These are phyloP conservation scores for Lypha dubia DNA, from an alignment of 2,888 invertebrate genomes.

Conservation along the genomic window DNA sequence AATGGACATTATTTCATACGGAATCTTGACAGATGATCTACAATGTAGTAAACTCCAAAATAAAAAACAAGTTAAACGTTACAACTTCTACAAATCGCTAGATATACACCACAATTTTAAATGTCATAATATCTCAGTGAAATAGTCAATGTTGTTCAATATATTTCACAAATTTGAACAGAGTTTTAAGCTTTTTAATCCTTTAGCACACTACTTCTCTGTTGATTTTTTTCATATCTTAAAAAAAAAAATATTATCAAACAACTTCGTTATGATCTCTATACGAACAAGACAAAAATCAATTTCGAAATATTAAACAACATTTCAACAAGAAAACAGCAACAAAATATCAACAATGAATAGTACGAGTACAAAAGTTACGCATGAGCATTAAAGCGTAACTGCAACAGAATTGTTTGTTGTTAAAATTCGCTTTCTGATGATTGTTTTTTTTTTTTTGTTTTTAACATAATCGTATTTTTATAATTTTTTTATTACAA, in stretches of 20 bases:
- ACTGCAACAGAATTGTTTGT: conserved; percentile 56
- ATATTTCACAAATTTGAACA: too few relatives aligned
- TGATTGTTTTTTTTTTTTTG: conserved; percentile 15
- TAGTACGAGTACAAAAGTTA: conserved; percentile 49
- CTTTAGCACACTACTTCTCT: conserved; percentile 22
- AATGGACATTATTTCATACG: too few relatives aligned
- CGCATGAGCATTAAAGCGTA: conserved; percentile 70
- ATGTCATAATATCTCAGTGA: too few relatives aligned
- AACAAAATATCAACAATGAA: conserved; percentile 43
- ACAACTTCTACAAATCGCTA: too few relatives aligned
- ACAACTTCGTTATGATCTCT: conserved; percentile 66
- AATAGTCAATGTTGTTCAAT: too few relatives aligned
- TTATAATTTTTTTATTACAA: conserved; percentile 28
- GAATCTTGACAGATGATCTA: too few relatives aligned
- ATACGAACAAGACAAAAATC: conserved; percentile 63
- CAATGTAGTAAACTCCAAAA: too few relatives aligned
- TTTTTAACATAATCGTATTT: neutral
- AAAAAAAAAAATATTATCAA: conserved; percentile 39
- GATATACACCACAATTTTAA: too few relatives aligned
- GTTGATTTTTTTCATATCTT: neutral
- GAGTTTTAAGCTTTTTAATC: too few relatives aligned
- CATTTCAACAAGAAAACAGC: conserved; percentile 15
- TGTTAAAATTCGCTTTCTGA: conserved; percentile 25
- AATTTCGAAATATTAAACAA: conserved; percentile 51
- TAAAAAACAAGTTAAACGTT: too few relatives aligned